phyloP scores from a whole-genome alignment of 2,113 vertebrate species.

The Sceloporus tristichus region DNA sequence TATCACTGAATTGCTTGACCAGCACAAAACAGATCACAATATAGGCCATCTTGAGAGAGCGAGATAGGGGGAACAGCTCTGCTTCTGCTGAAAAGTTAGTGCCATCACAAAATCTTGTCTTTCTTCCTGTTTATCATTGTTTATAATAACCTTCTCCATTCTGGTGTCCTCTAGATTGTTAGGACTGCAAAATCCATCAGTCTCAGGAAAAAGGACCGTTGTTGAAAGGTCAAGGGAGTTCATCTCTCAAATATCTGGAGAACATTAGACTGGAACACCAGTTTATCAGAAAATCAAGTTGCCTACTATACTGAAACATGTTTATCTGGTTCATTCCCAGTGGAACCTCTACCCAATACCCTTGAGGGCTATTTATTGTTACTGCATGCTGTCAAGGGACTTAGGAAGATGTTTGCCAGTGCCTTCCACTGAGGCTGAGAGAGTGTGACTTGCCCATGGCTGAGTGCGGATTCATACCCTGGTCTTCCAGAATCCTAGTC shows the following conservation, averaged over 20 bases:
- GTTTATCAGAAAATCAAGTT: background rate
- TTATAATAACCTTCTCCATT: background rate
- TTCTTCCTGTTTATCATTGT: background rate
- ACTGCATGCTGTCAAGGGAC: too few relatives aligned
- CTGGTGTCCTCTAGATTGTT: background rate
- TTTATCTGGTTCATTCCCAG: background rate
- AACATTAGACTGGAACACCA: background rate
- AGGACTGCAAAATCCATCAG: background rate
- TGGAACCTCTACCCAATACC: background rate
- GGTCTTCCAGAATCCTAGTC: too few relatives aligned
- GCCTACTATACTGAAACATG: background rate
- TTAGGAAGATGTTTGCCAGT: too few relatives aligned
- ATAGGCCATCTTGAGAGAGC: constrained; percentile 37
- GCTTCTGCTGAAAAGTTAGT: background rate
- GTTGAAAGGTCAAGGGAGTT: background rate
- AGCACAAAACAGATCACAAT: constrained; percentile 22
- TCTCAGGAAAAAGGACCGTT: background rate
- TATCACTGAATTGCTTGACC: constrained; percentile 9
- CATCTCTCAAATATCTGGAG: background rate
- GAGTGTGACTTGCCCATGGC: too few relatives aligned
- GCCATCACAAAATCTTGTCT: background rate
- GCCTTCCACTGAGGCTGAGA: too few relatives aligned
- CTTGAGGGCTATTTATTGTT: too few relatives aligned
- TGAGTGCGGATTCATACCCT: too few relatives aligned
- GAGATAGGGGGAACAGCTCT: constrained; percentile 18